Evolutionary conservation across 1,140 invertebrate species (phyloP), one percentile per base, ranked within the genome.

Genomic region (Ericerus pela): DNA sequence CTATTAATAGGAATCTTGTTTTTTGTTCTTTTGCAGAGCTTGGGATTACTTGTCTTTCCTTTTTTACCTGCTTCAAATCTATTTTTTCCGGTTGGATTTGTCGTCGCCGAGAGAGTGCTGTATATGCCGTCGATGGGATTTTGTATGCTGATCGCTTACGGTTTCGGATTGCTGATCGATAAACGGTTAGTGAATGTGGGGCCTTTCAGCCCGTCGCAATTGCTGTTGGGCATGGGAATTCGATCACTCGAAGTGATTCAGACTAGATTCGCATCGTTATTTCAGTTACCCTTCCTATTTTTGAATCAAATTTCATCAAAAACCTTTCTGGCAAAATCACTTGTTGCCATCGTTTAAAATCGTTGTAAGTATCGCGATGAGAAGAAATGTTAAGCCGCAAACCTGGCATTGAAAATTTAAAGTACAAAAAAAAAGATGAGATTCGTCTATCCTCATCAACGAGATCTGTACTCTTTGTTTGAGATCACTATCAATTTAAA

Each of bases 41-140:
- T 94, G 58, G 80, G 87, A 28, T 78, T 96, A 65, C 76, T 93
- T 65, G 79, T 90, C 37, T 72, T 97, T 41, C 89, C 94, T 56
- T 97, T 96, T 70, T 70, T 97, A 55, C 95, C 94, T 16, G 93
- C 95, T 0, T 93, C 89, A 31, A 98, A 98, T 76, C 73, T 97
- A 20, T 95, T 97, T 72, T 94, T 96, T 66, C 91, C 92, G 0
- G 94, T 97, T 57, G 94, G 94, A 4, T 98, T 97, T 72, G 92
- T 97, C 29, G 82, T 98, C 10, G 94, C 95, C 4, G 94, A 98
- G 72, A 74, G 94, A 63, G 85, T 96, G 30, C 75, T 97, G 0
- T 97, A 98, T 70, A 88, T 94, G 71, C 93, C 95, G 2, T 96
- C 92, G 1, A 95, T 97, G 88, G 94, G 93, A 10, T 96, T 92